A percentile compares a stretch with the other conserved stretches of the same genome.
Conservation (phyloP, 2,113 vertebrate genomes). For the Leiothrix lutea region DNA sequence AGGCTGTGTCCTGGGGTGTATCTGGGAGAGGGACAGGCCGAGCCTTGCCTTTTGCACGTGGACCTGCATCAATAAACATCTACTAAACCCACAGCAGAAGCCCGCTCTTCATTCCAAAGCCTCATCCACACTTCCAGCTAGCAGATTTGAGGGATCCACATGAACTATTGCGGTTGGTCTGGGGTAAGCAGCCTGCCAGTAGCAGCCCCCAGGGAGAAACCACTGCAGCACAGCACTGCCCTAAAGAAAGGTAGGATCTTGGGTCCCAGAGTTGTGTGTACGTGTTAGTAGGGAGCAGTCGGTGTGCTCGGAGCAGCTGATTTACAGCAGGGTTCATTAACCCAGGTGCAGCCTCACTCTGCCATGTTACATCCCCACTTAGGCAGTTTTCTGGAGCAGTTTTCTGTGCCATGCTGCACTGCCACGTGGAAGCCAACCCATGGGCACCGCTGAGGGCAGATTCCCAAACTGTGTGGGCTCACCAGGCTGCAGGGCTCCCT, state of each 20-base stretch:
- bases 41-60: no score
- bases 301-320: neutral
- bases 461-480: neutral
- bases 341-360: neutral
- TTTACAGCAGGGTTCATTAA: neutral
- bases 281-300: accelerated
- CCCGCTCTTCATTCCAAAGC: no score
- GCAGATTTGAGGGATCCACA: no score
- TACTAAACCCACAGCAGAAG: no score
- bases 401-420: neutral
- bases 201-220: no score
- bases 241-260: accelerated
- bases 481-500: neutral
- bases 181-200: no score
- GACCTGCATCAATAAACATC: no score
- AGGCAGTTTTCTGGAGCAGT: neutral
- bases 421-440: neutral
- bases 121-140: no score
- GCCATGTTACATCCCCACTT: accelerated
- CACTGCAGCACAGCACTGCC: neutral
- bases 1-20: no score
- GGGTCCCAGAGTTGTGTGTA: accelerated
- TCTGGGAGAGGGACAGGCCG: no score
- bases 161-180: no score
- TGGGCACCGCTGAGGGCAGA: accelerated